phyloP scores from a whole-genome alignment of 2,888 invertebrate species.

The Chaetogeoica ovagalla region DNA sequence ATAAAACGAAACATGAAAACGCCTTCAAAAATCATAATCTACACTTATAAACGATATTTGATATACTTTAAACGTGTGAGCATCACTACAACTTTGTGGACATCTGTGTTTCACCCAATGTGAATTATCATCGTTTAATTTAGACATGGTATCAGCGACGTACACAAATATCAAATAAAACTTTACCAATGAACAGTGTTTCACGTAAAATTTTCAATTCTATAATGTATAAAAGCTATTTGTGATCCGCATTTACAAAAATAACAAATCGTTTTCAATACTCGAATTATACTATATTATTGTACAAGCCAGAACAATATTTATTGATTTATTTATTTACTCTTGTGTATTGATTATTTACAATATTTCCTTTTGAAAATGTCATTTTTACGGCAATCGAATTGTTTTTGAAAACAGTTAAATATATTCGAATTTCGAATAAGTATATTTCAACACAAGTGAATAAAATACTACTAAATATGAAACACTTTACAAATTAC shows the following conservation, averaged over 20 bases:
- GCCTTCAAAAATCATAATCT: neutral
- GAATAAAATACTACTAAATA: no score
- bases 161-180: neutral
- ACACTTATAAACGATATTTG: neutral
- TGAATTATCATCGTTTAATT: neutral
- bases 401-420: no score
- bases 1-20: neutral
- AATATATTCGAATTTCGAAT: no score
- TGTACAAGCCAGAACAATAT: neutral
- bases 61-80: neutral
- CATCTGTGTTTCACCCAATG: constrained; percentile 1
- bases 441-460: no score
- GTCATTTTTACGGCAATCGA: no score
- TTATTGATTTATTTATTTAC: no score
- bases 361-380: no score
- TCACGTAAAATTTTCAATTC: neutral
- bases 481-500: no score
- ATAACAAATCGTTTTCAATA: neutral
- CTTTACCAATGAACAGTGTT: neutral
- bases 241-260: neutral
- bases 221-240: neutral
- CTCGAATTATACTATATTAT: neutral
- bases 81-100: neutral
- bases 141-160: neutral
- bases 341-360: no score